A percentile compares a stretch with the other conserved stretches of the same genome.
phyloP scores from a whole-genome alignment of 2,113 vertebrate species.

The Larimichthys crocea region DNA sequence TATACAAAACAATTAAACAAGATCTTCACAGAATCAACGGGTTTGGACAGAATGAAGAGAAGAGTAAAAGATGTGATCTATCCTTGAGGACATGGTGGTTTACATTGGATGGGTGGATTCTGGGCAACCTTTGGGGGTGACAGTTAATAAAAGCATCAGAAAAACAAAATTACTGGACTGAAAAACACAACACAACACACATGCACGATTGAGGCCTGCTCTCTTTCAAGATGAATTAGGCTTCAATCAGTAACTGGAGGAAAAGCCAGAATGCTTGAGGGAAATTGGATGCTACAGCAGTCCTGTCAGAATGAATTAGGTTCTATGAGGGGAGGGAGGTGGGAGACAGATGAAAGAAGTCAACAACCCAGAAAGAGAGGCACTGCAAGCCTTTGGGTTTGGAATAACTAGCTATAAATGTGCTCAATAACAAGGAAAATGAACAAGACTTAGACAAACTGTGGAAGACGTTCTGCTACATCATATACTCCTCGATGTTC shows the following conservation, averaged over 20 bases:
- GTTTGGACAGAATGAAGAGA: slow-evolving; percentile 5
- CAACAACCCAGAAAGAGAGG: slow-evolving; percentile 36
- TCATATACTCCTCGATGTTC: neutral
- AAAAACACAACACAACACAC: slow-evolving; percentile 40
- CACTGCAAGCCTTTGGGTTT: slow-evolving; percentile 6
- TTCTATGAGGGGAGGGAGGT: slow-evolving; percentile 5
- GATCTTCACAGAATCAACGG: neutral
- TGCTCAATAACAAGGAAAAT: neutral
- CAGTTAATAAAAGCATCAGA: slow-evolving; percentile 69
- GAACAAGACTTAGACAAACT: neutral
- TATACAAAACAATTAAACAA: neutral
- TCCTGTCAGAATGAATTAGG: slow-evolving; percentile 61
- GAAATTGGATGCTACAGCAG: slow-evolving; percentile 34
- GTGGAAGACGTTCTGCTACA: neutral
- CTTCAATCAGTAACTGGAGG: slow-evolving; percentile 55
- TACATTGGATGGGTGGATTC: slow-evolving; percentile 44
- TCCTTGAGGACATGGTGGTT: slow-evolving; percentile 42
- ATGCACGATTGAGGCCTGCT: slow-evolving; percentile 46
- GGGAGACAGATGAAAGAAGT: slow-evolving; percentile 34
- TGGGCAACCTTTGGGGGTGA: slow-evolving; percentile 67
- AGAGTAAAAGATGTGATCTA: slow-evolving; percentile 23
- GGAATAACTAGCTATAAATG: neutral
- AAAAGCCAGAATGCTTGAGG: slow-evolving; percentile 67
- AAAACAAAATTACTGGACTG: slow-evolving; percentile 56
- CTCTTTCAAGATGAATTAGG: slow-evolving; percentile 68